Evolutionary conservation across 1,140 invertebrate genomes (phyloP).

Genomic region (Cydia amplana): DNA sequence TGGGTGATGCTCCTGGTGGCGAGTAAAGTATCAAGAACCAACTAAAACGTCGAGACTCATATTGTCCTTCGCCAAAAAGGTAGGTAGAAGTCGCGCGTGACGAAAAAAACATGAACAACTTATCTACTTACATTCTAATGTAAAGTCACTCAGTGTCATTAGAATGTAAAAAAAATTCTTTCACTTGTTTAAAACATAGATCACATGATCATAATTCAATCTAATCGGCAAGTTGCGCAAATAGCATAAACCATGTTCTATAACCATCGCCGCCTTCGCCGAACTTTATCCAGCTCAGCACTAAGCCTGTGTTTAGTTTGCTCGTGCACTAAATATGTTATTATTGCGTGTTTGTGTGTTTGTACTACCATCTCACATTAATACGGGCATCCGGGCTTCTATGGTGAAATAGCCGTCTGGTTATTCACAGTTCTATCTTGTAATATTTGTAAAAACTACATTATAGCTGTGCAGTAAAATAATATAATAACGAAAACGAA

Average conservation of each 20-base stretch:
- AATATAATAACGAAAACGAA: too few species aligned
- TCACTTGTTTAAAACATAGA: background rate
- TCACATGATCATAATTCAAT: background rate
- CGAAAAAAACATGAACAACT: too few species aligned
- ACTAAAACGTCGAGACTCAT: too few species aligned
- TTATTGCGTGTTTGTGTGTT: conserved; percentile 15
- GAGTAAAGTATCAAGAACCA: too few species aligned
- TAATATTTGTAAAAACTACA: background rate
- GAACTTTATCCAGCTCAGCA: conserved; percentile 7
- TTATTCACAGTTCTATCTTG: background rate
- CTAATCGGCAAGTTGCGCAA: background rate
- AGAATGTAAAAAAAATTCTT: background rate
- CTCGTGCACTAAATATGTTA: conserved; percentile 20
- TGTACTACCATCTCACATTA: conserved; percentile 15
- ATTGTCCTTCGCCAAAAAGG: too few species aligned
- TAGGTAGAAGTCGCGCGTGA: too few species aligned
- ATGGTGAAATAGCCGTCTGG: background rate
- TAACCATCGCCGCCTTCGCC: background rate
- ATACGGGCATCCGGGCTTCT: conserved; percentile 10
- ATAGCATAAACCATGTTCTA: conserved; percentile 7
- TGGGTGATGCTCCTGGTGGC: too few species aligned
- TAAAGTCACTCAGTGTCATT: background rate
- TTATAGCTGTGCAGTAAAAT: too few species aligned
- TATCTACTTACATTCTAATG: too few species aligned
- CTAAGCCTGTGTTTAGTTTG: conserved; percentile 9